These are phyloP conservation scores for Etia nguti DNA, from an alignment of 2,113 vertebrate species.

Conservation along the genomic window DNA sequence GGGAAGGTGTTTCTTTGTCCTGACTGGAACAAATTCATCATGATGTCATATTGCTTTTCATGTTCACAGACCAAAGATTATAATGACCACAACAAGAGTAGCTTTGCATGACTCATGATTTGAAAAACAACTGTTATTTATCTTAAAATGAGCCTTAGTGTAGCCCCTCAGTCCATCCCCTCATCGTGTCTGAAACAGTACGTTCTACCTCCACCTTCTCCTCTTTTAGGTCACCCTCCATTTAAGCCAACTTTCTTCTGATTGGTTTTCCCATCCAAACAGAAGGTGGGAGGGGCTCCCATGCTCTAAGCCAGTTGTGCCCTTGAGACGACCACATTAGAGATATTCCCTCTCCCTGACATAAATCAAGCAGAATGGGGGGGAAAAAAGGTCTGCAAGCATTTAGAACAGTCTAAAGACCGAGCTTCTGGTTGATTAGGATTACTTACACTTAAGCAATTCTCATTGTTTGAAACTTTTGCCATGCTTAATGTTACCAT, in stretches of 20 bases:
- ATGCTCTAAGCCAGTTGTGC: neutral
- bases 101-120: neutral
- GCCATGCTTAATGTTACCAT: neutral
- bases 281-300: neutral
- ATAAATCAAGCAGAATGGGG: neutral
- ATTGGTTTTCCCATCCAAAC: neutral
- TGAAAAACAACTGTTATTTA: neutral
- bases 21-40: neutral
- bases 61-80: neutral
- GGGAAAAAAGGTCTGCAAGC: neutral
- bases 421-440: fast-evolving
- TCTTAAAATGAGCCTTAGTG: neutral
- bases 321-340: neutral
- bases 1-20: neutral
- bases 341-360: neutral
- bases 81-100: neutral
- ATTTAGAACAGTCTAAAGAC: neutral
- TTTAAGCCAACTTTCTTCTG: neutral
- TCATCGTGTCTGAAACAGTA: neutral
- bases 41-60: neutral
- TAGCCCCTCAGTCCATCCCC: neutral
- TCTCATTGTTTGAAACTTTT: neutral
- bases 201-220: neutral
- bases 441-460: neutral
- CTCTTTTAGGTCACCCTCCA: neutral